These are phyloP conservation scores for Halichondria panicea DNA, from an alignment of 37 sponge, comb jelly and placozoan species.

Conservation along the genomic window DNA sequence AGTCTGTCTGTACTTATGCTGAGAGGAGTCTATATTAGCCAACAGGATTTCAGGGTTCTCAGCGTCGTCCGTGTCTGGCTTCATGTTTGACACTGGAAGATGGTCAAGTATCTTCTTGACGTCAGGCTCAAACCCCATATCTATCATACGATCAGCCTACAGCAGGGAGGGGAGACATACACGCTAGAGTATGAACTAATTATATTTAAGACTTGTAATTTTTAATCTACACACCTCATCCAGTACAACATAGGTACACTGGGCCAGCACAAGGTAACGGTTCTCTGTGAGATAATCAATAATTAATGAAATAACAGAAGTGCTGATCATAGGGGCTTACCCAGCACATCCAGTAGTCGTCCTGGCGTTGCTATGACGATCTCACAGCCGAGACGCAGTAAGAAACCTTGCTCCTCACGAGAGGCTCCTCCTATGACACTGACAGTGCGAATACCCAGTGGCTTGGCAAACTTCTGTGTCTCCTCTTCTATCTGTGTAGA, in stretches of 20 bases:
- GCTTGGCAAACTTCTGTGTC: constrained; percentile 87
- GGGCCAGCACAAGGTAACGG: constrained; percentile 89
- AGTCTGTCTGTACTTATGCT: constrained; percentile 91
- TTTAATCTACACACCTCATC: constrained; percentile 77
- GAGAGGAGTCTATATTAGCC: constrained; percentile 77
- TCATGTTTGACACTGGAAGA: constrained; percentile 93
- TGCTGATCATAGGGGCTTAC: constrained; percentile 14
- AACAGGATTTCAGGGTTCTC: constrained; percentile 85
- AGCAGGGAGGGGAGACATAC: background rate
- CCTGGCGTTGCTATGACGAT: constrained; percentile 99
- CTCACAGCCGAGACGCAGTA: constrained; percentile 93
- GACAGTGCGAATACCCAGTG: constrained; percentile 89
- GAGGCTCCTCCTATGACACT: constrained; percentile 93
- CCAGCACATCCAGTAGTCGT: constrained; percentile 95
- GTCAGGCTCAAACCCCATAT: constrained; percentile 98
- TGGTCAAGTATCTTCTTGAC: constrained; percentile 94
- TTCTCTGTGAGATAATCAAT: constrained; percentile 48
- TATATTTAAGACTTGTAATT: background rate
- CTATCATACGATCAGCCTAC: constrained; percentile 98
- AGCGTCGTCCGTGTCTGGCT: constrained; percentile 86
- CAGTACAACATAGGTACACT: constrained; percentile 96
- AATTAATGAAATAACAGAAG: background rate
- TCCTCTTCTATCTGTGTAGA: constrained; percentile 95
- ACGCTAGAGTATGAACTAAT: background rate
- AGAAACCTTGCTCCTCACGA: constrained; percentile 96